These are phyloP conservation scores for Acropternis orthonyx DNA, from an alignment of 2,797 vertebrate species.

Conservation along the genomic window DNA sequence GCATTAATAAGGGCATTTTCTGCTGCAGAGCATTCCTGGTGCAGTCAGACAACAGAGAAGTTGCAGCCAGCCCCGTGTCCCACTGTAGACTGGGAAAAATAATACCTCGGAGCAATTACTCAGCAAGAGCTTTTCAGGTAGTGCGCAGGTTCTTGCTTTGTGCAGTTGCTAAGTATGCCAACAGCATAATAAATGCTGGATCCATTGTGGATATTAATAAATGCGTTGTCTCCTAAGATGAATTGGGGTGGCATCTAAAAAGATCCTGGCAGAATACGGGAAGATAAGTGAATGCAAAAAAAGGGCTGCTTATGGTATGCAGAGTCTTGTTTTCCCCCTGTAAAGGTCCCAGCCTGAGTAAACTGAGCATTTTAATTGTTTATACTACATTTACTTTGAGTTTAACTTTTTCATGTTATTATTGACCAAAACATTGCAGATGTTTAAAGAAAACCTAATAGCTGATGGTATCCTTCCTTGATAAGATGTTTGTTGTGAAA, in stretches of 20 bases:
- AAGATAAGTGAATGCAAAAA: fast-evolving
- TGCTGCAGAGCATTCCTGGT: neutral
- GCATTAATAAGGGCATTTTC: neutral
- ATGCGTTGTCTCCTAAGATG: neutral
- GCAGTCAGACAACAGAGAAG: neutral
- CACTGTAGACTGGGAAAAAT: neutral
- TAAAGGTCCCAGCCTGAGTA: neutral
- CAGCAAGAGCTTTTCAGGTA: neutral
- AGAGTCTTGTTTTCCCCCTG: neutral
- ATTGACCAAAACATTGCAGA: neutral
- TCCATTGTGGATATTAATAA: neutral
- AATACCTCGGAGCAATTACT: neutral
- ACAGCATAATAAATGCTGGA: neutral
- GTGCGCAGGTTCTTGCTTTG: neutral
- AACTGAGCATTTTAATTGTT: neutral
- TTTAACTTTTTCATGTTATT: neutral
- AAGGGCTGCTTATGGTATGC: fast-evolving
- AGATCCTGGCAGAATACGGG: neutral
- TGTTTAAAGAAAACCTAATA: neutral
- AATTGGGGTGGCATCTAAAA: neutral
- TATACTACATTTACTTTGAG: neutral
- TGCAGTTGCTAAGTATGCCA: neutral
- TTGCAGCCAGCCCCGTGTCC: fast-evolving
- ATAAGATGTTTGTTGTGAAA: neutral
- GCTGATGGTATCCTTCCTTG: neutral